Percentiles rank a stretch among this genome's conserved stretches.
Conservation (phyloP, 2,113 vertebrate genomes). For the Chrysemys picta region DNA sequence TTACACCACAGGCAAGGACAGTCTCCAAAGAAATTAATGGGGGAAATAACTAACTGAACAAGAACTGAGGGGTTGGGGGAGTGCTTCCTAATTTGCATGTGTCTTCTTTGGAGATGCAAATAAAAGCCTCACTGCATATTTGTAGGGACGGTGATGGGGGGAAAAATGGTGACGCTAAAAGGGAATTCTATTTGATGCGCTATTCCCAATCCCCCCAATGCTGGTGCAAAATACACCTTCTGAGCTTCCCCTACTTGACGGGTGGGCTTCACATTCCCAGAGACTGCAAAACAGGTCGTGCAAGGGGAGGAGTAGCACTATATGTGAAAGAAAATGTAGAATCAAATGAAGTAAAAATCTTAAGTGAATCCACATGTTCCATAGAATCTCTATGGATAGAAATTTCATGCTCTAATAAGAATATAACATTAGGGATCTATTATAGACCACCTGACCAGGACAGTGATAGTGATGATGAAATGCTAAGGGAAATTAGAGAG, state of each 20-base stretch:
- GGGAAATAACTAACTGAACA: not conserved
- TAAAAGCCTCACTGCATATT: constrained; percentile 53
- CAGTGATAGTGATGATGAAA: too few species aligned
- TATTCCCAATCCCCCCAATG: not conserved
- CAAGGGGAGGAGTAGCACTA: too few species aligned
- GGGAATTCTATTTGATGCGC: constrained; percentile 33
- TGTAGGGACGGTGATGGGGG: constrained; percentile 35
- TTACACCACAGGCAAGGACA: not conserved
- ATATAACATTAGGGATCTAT: too few species aligned
- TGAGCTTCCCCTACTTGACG: not conserved
- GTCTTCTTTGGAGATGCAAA: constrained; percentile 29
- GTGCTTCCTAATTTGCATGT: constrained; percentile 31
- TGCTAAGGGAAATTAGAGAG: too few species aligned
- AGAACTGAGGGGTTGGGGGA: not conserved
- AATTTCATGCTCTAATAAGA: too few species aligned
- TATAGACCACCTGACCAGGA: too few species aligned
- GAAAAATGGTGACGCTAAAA: constrained; percentile 11
- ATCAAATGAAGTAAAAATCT: too few species aligned
- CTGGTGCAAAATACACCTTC: not conserved
- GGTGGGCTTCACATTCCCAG: not conserved
- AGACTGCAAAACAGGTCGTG: constrained; percentile 1
- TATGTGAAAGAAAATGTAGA: too few species aligned
- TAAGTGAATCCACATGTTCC: too few species aligned
- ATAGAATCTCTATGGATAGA: too few species aligned
- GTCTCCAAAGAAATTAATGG: not conserved